These are phyloP conservation scores for Schizotus pectinicornis DNA, from an alignment of 2,888 invertebrate genomes.

Conservation along the genomic window DNA sequence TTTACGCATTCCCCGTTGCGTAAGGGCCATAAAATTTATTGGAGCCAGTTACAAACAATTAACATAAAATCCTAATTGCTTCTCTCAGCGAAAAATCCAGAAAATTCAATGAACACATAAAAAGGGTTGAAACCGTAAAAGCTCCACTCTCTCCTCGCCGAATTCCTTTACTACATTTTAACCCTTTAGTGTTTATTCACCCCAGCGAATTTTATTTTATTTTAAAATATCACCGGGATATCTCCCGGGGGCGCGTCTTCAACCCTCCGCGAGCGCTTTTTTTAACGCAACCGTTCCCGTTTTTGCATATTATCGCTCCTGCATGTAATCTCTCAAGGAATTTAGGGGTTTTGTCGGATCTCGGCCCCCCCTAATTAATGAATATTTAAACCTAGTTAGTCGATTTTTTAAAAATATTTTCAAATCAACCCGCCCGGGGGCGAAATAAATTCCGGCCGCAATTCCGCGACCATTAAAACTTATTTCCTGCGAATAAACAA, in stretches of 20 bases:
- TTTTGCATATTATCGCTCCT: conserved; percentile 17
- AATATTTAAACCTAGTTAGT: conserved; percentile 25
- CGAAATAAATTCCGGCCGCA: conserved; percentile 10
- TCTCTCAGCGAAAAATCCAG: conserved; percentile 51
- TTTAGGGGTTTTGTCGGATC: neutral
- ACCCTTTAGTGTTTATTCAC: conserved; percentile 51
- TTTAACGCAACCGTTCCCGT: neutral
- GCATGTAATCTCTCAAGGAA: conserved; percentile 8
- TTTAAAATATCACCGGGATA: conserved; percentile 48
- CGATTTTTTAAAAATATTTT: too few relatives aligned
- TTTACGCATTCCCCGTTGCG: conserved; percentile 36
- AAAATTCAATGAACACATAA: conserved; percentile 54
- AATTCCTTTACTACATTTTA: conserved; percentile 47
- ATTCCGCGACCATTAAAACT: conserved; percentile 40
- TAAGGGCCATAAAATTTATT: conserved; percentile 48
- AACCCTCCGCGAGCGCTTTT: conserved; percentile 2
- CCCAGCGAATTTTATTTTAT: conserved; percentile 51
- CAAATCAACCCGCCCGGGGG: neutral
- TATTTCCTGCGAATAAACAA: conserved; percentile 53
- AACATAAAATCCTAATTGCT: conserved; percentile 54
- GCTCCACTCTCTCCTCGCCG: conserved; percentile 40
- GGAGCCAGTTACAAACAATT: conserved; percentile 52
- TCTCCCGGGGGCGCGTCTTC: conserved; percentile 29
- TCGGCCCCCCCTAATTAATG: conserved; percentile 27
- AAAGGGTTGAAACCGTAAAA: conserved; percentile 51